These are phyloP conservation scores for Troides helena DNA, from an alignment of 2,888 invertebrate genomes.

Conservation along the genomic window DNA sequence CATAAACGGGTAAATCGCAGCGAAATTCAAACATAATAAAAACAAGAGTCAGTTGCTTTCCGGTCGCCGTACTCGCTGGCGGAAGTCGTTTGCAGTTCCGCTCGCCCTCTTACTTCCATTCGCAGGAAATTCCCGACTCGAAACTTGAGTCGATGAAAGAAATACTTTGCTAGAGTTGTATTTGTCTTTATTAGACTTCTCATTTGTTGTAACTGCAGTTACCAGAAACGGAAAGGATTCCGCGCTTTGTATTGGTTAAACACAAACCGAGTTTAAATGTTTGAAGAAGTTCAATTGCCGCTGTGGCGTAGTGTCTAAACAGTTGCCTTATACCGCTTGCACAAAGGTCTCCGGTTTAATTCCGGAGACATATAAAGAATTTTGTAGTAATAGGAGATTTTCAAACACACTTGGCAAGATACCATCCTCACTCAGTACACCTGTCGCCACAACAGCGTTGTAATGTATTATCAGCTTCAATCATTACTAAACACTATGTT, in stretches of 20 bases:
- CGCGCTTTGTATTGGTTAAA: constrained; percentile 15
- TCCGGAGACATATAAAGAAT: too few relatives aligned
- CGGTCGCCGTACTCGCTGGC: constrained; percentile 45
- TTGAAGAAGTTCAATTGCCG: neutral
- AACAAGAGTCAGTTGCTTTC: constrained; percentile 32
- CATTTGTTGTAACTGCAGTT: constrained; percentile 48
- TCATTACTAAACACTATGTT: too few relatives aligned
- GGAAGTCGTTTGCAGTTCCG: constrained; percentile 69
- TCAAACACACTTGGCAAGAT: too few relatives aligned
- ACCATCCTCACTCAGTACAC: too few relatives aligned
- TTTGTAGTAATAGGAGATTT: too few relatives aligned
- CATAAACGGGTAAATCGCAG: constrained; percentile 9
- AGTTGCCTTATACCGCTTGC: too few relatives aligned
- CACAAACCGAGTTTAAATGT: neutral
- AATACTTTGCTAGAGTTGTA: constrained; percentile 58
- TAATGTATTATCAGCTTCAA: too few relatives aligned
- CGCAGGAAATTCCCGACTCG: constrained; percentile 57
- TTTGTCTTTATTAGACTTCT: constrained; percentile 58
- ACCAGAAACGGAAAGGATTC: constrained; percentile 42
- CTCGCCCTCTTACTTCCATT: constrained; percentile 44
- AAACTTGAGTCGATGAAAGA: constrained; percentile 61
- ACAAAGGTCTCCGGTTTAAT: too few relatives aligned
- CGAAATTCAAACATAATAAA: constrained; percentile 32
- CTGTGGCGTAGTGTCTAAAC: too few relatives aligned
- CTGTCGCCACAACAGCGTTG: too few relatives aligned